Percentiles rank a stretch among this genome's conserved stretches.
phyloP scores from a whole-genome alignment of 2,113 vertebrate species.

The Lota lota region DNA sequence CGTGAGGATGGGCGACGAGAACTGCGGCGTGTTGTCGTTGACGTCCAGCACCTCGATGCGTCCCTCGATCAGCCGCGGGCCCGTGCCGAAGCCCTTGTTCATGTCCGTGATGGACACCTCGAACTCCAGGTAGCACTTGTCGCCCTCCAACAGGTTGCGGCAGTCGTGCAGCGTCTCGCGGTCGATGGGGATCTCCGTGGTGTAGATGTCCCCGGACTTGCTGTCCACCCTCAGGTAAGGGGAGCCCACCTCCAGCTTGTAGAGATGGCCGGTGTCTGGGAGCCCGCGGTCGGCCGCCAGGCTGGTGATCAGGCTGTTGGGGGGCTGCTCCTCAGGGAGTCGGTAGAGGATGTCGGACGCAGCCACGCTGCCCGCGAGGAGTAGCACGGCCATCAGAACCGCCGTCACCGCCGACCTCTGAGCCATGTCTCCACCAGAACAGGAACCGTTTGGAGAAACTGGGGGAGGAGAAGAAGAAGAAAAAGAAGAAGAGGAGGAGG shows the following conservation, averaged over 20 bases:
- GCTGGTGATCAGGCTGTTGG: slow-evolving; percentile 91
- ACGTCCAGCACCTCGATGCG: slow-evolving; percentile 92
- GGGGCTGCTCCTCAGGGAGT: slow-evolving; percentile 89
- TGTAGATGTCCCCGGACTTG: slow-evolving; percentile 95
- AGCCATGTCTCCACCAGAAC: slow-evolving; percentile 52
- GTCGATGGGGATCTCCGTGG: slow-evolving; percentile 91
- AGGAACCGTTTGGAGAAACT: slow-evolving; percentile 28
- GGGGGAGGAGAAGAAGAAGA: too few relatives aligned
- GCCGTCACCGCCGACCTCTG: slow-evolving; percentile 29
- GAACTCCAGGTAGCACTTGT: slow-evolving; percentile 90
- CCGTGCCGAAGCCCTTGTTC: slow-evolving; percentile 77
- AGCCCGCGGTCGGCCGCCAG: slow-evolving; percentile 88
- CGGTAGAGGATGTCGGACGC: slow-evolving; percentile 77
- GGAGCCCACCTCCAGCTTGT: slow-evolving; percentile 92
- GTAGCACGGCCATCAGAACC: slow-evolving; percentile 39
- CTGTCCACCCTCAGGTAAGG: slow-evolving; percentile 92
- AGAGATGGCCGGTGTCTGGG: slow-evolving; percentile 88
- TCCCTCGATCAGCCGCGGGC: slow-evolving; percentile 89
- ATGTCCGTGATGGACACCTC: slow-evolving; percentile 96
- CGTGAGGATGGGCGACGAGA: slow-evolving; percentile 87
- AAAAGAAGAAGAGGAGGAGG: too few relatives aligned
- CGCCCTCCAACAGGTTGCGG: slow-evolving; percentile 81
- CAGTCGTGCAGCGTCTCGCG: slow-evolving; percentile 89
- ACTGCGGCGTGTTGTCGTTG: slow-evolving; percentile 98
- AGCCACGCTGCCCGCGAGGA: slow-evolving; percentile 32